Percentiles rank a stretch among this genome's conserved stretches.
phyloP scores from a whole-genome alignment of 2,113 vertebrate genomes.

The Channa argus region DNA sequence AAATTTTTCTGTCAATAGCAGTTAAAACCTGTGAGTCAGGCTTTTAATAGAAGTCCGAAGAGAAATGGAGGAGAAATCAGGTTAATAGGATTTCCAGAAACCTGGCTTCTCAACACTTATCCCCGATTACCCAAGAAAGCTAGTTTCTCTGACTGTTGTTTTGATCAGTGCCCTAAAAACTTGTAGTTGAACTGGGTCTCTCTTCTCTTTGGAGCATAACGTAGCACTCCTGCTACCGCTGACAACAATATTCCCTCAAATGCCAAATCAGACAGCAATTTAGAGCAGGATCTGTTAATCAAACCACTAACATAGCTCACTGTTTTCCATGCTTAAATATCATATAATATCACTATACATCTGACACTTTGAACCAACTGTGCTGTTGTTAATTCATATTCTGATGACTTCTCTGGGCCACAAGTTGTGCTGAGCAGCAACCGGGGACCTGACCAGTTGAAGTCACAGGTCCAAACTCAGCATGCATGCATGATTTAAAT shows the following conservation, averaged over 20 bases:
- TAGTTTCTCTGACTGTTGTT: too few relatives aligned
- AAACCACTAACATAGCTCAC: conserved; percentile 34
- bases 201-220: too few relatives aligned
- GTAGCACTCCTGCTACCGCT: too few relatives aligned
- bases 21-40: too few relatives aligned
- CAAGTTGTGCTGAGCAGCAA: conserved; percentile 42
- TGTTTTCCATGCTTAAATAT: conserved; percentile 53
- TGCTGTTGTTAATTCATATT: conserved; percentile 71
- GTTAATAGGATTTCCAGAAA: too few relatives aligned
- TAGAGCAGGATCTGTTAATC: conserved; percentile 35
- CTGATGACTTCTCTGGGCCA: conserved; percentile 58
- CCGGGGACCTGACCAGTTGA: conserved; percentile 65
- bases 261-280: conserved; percentile 36
- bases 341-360: conserved; percentile 54
- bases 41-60: too few relatives aligned
- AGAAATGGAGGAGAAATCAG: too few relatives aligned
- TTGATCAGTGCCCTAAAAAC: too few relatives aligned
- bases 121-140: too few relatives aligned
- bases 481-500: conserved; percentile 74
- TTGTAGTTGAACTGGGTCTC: too few relatives aligned
- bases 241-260: conserved; percentile 31
- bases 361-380: conserved; percentile 51
- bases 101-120: too few relatives aligned
- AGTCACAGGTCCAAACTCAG: conserved; percentile 57
- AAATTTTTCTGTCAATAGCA: too few relatives aligned